Conservation (phyloP, 2,113 vertebrate genomes). For the Melanotaenia duboulayi region DNA sequence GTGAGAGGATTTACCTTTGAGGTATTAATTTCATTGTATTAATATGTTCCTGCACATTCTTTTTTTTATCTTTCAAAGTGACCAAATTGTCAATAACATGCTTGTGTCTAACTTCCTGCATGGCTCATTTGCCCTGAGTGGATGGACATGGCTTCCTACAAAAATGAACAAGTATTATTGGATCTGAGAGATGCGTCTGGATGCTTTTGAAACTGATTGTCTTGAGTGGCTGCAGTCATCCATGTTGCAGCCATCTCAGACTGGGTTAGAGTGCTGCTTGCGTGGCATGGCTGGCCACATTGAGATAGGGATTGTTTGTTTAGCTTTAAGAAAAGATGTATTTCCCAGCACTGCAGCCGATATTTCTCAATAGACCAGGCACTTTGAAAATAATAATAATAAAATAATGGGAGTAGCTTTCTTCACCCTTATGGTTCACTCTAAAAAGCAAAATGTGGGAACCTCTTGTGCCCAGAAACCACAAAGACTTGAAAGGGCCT, state of each 20-base stretch:
- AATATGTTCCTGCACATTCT: too few species aligned
- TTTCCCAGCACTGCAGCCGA: neutral
- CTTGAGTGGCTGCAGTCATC: neutral
- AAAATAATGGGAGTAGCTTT: constrained; percentile 17
- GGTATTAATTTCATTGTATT: too few species aligned
- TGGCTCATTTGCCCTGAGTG: neutral
- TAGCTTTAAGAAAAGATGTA: constrained; percentile 1
- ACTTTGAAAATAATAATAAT: constrained; percentile 32
- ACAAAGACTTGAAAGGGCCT: constrained; percentile 65
- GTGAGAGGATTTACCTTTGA: too few species aligned
- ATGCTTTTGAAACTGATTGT: neutral
- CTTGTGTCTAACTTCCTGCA: neutral
- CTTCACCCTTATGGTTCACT: constrained; percentile 8
- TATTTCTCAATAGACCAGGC: constrained; percentile 12
- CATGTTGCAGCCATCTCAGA: constrained; percentile 5
- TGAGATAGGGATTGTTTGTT: constrained; percentile 10
- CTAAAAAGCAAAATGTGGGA: constrained; percentile 19
- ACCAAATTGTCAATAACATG: too few species aligned
- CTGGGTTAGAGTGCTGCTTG: neutral
- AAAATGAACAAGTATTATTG: neutral
- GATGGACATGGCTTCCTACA: neutral
- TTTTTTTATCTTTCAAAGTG: too few species aligned
- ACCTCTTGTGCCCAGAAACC: constrained; percentile 28
- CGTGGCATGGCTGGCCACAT: constrained; percentile 6
- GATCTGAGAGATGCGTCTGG: neutral